Conservation (phyloP, 1,140 invertebrate genomes). For the Drosophila chauvacae region DNA sequence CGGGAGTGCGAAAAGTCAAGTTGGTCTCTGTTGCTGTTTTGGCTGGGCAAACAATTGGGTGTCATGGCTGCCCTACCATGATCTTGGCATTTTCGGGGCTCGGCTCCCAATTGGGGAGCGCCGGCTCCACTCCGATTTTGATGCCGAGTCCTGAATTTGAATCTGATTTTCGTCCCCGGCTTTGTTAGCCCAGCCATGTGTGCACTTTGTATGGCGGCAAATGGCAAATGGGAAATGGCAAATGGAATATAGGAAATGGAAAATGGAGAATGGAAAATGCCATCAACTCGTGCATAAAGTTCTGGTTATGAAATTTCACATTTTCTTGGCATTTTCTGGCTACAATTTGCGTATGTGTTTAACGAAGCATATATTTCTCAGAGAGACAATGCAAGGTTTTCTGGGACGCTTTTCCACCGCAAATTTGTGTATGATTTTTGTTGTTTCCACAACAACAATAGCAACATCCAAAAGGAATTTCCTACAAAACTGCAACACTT, state of each 20-base stretch:
- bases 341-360: conserved; percentile 76
- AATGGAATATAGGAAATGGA: not conserved
- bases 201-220: conserved; percentile 24
- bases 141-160: conserved; percentile 17
- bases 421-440: conserved; percentile 80
- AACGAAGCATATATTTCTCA: conserved; percentile 62
- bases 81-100: conserved; percentile 63
- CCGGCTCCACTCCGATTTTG: conserved; percentile 11
- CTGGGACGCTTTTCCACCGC: conserved; percentile 38
- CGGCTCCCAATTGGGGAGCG: conserved; percentile 21
- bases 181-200: conserved; percentile 41
- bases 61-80: conserved; percentile 57
- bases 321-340: conserved; percentile 65
- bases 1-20: conserved; percentile 71
- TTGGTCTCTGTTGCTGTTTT: conserved; percentile 73
- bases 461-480: not conserved
- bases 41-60: conserved; percentile 72
- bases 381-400: conserved; percentile 1
- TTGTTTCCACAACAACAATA: conserved; percentile 10
- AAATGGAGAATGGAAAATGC: conserved; percentile 28
- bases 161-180: conserved; percentile 44
- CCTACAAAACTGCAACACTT: conserved; percentile 37
- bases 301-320: conserved; percentile 58
- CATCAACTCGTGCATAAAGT: conserved; percentile 65
- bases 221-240: not conserved